Conservation (phyloP, 2,888 invertebrate genomes). For the Dioctria linearis region DNA sequence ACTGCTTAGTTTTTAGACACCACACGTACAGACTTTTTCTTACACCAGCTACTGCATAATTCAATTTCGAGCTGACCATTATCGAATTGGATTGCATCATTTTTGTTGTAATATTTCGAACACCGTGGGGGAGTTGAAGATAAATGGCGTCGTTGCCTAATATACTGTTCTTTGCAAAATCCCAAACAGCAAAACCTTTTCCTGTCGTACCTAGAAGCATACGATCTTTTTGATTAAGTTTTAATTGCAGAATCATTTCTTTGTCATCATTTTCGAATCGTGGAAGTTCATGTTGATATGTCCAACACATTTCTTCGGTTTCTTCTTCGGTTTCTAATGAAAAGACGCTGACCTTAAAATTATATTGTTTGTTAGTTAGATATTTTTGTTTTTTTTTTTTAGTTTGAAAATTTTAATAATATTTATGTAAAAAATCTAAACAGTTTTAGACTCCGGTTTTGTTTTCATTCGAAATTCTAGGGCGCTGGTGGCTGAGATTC, state of each 20-base stretch:
- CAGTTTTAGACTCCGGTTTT: too few species aligned
- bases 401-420: too few species aligned
- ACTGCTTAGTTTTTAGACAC: slow-evolving; percentile 84
- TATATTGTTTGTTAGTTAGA: neutral
- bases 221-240: slow-evolving; percentile 85
- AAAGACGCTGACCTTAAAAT: slow-evolving; percentile 63
- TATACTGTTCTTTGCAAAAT: slow-evolving; percentile 74
- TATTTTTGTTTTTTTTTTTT: too few species aligned
- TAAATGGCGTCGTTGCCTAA: slow-evolving; percentile 76
- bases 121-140: slow-evolving; percentile 85
- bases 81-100: slow-evolving; percentile 93
- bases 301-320: slow-evolving; percentile 72
- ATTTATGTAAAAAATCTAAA: too few species aligned
- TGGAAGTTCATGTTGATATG: slow-evolving; percentile 75
- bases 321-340: slow-evolving; percentile 63
- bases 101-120: slow-evolving; percentile 93
- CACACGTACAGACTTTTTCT: slow-evolving; percentile 96
- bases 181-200: slow-evolving; percentile 89
- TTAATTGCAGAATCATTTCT: slow-evolving; percentile 85
- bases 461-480: too few species aligned
- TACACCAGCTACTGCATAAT: slow-evolving; percentile 96
- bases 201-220: slow-evolving; percentile 87
- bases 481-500: too few species aligned
- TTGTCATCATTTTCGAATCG: slow-evolving; percentile 80
- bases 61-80: slow-evolving; percentile 90